Evolutionary conservation across 2,888 invertebrate genomes (phyloP).

Genomic region (Julus scandinavius): DNA sequence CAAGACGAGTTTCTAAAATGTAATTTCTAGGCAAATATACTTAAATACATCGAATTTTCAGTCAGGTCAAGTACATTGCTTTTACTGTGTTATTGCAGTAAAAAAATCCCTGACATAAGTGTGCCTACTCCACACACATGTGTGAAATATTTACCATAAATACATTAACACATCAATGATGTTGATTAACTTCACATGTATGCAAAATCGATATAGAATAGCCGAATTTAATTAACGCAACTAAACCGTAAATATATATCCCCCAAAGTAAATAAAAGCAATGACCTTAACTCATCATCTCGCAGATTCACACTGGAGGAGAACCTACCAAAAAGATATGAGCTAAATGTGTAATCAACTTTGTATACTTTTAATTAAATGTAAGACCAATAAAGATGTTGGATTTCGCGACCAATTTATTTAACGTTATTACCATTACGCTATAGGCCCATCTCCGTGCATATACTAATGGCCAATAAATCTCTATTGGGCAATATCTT

Average conservation of each 20-base stretch:
- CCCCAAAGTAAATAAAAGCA: background rate
- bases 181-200: background rate
- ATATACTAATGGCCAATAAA: background rate
- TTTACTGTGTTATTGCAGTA: too few species aligned
- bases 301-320: background rate
- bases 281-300: background rate
- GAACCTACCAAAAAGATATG: background rate
- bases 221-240: background rate
- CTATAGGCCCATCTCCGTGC: background rate
- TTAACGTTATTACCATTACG: background rate
- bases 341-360: slow-evolving; percentile 11
- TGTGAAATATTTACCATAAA: background rate
- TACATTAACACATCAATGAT: too few species aligned
- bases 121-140: too few species aligned
- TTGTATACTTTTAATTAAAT: slow-evolving; percentile 6
- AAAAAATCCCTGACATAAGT: background rate
- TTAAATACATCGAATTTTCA: too few species aligned
- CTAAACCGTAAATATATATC: background rate
- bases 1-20: background rate
- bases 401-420: background rate
- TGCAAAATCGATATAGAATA: background rate
- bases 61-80: too few species aligned
- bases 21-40: background rate
- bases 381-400: background rate
- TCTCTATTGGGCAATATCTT: background rate